Percentiles rank a stretch among this genome's conserved stretches.
Conservation (phyloP, 2,888 invertebrate species). For the Spodoptera picta region DNA sequence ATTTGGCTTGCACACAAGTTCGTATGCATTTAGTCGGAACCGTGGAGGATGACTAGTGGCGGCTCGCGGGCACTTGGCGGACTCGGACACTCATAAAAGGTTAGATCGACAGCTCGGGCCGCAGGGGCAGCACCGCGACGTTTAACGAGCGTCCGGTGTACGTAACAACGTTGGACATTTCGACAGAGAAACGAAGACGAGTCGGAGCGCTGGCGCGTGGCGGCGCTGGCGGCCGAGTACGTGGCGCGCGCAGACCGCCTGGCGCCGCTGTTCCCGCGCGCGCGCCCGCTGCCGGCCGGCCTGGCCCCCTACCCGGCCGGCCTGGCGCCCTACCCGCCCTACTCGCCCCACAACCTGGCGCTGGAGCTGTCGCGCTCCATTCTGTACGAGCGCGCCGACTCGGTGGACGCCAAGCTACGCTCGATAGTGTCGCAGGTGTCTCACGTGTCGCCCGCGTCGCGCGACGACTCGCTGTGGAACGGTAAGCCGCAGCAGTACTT, state of each 20-base stretch:
- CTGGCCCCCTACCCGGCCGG: conserved; percentile 63
- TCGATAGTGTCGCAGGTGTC: conserved; percentile 49
- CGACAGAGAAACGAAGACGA: conserved; percentile 54
- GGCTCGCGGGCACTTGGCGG: conserved; percentile 47
- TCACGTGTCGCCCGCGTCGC: conserved; percentile 73
- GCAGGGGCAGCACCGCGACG: conserved; percentile 35
- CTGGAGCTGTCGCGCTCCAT: conserved; percentile 66
- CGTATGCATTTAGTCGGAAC: background rate
- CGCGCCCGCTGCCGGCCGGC: conserved; percentile 72
- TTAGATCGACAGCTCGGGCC: conserved; percentile 37
- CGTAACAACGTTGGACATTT: conserved; percentile 49
- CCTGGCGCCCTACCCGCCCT: conserved; percentile 63
- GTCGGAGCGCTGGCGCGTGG: conserved; percentile 41
- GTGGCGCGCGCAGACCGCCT: conserved; percentile 76
- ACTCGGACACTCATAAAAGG: conserved; percentile 54
- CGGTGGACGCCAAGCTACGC: conserved; percentile 59
- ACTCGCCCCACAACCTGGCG: conserved; percentile 65
- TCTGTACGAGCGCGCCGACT: conserved; percentile 54
- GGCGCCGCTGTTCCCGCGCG: conserved; percentile 73
- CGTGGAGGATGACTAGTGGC: conserved; percentile 38
- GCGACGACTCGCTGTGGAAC: conserved; percentile 88
- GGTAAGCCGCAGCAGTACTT: conserved; percentile 88
- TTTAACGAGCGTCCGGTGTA: conserved; percentile 41
- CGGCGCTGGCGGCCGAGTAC: conserved; percentile 74
- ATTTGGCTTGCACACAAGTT: background rate